A percentile compares a stretch with the other conserved stretches of the same genome.
These are phyloP conservation scores for Maccullochella peelii DNA, from an alignment of 2,113 vertebrate species.

Conservation along the genomic window DNA sequence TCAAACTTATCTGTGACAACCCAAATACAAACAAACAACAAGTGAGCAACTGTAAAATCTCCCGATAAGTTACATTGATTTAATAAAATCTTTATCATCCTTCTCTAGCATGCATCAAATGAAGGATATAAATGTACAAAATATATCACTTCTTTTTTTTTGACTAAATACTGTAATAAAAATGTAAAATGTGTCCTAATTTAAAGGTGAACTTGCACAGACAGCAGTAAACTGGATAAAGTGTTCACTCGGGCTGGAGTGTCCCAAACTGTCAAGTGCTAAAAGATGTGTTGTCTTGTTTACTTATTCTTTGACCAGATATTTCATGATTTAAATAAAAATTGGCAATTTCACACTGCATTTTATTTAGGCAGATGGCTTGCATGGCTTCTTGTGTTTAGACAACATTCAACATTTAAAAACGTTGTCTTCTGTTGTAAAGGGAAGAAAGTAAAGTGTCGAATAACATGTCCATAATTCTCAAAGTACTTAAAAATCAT, in stretches of 20 bases:
- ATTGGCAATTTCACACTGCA: too few species aligned
- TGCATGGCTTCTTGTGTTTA: too few species aligned
- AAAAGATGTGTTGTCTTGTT: not conserved
- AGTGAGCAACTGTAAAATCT: not conserved
- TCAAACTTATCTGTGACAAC: conserved; percentile 93
- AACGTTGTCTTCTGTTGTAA: not conserved
- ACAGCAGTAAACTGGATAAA: too few species aligned
- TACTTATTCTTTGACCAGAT: too few species aligned
- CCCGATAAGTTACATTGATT: not conserved
- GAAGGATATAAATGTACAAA: not conserved
- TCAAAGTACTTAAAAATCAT: not conserved
- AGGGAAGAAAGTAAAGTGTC: not conserved
- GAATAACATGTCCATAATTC: not conserved
- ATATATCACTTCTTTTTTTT: not conserved
- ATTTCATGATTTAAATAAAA: too few species aligned
- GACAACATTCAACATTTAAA: not conserved
- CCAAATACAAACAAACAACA: conserved; percentile 28
- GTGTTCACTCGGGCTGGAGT: too few species aligned
- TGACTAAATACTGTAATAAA: too few species aligned
- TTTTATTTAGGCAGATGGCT: not conserved
- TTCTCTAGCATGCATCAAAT: not conserved
- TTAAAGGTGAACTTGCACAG: too few species aligned
- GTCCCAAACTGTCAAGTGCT: not conserved
- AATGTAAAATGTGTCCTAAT: too few species aligned
- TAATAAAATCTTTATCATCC: not conserved